A percentile compares a stretch with the other conserved stretches of the same genome.
These are phyloP conservation scores for Epinephelus awoara DNA, from an alignment of 2,797 vertebrate species.

Conservation along the genomic window DNA sequence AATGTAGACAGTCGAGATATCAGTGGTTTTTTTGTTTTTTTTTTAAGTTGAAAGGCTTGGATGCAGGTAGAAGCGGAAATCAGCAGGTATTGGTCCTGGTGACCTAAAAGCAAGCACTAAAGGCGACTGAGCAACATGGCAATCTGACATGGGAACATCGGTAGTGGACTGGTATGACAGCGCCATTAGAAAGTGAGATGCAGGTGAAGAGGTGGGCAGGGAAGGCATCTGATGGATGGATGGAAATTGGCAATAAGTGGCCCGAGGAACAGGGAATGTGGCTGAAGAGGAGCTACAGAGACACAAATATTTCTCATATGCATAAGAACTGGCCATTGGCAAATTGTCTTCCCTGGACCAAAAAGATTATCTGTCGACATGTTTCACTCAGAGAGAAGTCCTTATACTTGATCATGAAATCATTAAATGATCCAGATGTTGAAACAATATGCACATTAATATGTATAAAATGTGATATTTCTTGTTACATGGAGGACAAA, in stretches of 20 bases:
- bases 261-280: not conserved
- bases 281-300: not conserved
- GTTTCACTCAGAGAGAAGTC: not conserved
- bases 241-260: not conserved
- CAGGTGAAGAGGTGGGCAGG: no score
- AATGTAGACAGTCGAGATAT: rapidly evolving
- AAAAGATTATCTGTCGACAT: not conserved
- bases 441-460: not conserved
- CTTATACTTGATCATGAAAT: no score
- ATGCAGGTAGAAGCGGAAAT: not conserved
- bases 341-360: not conserved
- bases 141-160: no score
- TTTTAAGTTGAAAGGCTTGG: not conserved
- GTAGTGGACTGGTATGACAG: not conserved
- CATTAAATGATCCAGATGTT: not conserved
- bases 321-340: not conserved
- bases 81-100: not conserved
- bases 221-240: conserved; percentile 3
- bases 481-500: not conserved
- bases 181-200: not conserved
- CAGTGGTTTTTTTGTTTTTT: not conserved
- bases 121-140: not conserved
- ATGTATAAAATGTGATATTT: not conserved
- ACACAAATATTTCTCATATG: not conserved
- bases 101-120: not conserved